A percentile compares a stretch with the other conserved stretches of the same genome.
Evolutionary conservation across 2,797 vertebrate genomes (phyloP).

Genomic region (Brachymystax lenok): DNA sequence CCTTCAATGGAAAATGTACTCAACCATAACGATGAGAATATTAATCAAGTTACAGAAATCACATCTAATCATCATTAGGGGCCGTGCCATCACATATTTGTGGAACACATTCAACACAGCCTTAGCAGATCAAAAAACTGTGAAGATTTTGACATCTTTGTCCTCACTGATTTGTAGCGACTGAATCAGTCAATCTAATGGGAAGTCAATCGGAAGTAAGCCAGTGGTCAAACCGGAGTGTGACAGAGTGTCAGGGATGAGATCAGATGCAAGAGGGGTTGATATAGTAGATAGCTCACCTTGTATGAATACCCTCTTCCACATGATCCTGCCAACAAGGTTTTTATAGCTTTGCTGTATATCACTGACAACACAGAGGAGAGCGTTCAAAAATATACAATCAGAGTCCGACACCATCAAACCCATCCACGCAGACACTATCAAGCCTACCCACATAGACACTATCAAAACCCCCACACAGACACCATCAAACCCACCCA

Average conservation of each 20-base stretch:
- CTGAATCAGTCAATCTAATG: neutral
- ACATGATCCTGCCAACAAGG: slow-evolving; percentile 83
- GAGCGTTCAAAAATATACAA: neutral
- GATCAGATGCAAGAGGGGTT: too few relatives aligned
- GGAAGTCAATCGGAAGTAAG: neutral
- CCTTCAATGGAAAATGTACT: too few relatives aligned
- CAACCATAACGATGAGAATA: neutral
- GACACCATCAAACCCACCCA: neutral
- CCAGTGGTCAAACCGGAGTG: neutral
- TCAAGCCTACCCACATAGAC: neutral
- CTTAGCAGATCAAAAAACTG: neutral
- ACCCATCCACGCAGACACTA: neutral
- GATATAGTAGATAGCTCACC: slow-evolving; percentile 66
- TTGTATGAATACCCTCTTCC: slow-evolving; percentile 91
- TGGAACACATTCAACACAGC: neutral
- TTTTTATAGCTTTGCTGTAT: neutral
- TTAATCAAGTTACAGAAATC: neutral
- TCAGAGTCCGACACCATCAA: neutral
- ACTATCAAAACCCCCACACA: neutral
- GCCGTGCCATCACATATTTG: neutral
- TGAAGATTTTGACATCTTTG: neutral
- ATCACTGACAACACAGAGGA: neutral
- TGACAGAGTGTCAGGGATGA: too few relatives aligned
- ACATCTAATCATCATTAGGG: neutral
- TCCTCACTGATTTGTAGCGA: neutral